These are phyloP conservation scores for Dynastes grantii DNA, from an alignment of 2,888 invertebrate species.

Conservation along the genomic window DNA sequence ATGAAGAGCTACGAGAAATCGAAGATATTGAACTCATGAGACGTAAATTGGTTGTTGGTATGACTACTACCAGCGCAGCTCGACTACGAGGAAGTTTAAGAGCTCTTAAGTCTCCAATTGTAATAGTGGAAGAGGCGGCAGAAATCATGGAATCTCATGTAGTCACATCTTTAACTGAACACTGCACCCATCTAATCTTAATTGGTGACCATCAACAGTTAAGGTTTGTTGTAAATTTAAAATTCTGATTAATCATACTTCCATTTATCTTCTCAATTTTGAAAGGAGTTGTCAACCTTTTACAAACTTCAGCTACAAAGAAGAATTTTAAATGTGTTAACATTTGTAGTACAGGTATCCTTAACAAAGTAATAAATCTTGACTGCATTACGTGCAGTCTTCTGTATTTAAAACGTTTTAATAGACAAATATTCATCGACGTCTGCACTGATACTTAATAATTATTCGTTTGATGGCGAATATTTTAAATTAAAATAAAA, in stretches of 20 bases:
- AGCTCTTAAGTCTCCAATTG: conserved; percentile 77
- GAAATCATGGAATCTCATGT: conserved; percentile 91
- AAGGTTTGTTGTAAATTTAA: conserved; percentile 51
- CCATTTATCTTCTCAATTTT: no score
- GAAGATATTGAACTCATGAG: conserved; percentile 75
- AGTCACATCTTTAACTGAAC: conserved; percentile 81
- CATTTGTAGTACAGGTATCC: no score
- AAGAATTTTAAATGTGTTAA: no score
- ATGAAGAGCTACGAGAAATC: conserved; percentile 67
- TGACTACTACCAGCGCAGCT: conserved; percentile 87
- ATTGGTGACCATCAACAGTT: conserved; percentile 92
- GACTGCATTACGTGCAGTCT: no score
- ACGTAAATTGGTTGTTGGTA: conserved; percentile 77
- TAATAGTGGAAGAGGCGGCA: conserved; percentile 91
- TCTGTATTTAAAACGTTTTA: no score
- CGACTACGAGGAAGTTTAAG: conserved; percentile 77
- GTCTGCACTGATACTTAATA: no score
- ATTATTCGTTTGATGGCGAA: no score
- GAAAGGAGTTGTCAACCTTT: no score
- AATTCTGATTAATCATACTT: background rate
- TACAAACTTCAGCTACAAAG: no score
- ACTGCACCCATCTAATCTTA: conserved; percentile 86
- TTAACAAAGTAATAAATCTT: no score
- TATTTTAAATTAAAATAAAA: no score
- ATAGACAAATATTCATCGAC: no score